Percentiles rank a stretch among this genome's conserved stretches.
These are phyloP conservation scores for Cygnus atratus DNA, from an alignment of 2,113 vertebrate species.

Conservation along the genomic window DNA sequence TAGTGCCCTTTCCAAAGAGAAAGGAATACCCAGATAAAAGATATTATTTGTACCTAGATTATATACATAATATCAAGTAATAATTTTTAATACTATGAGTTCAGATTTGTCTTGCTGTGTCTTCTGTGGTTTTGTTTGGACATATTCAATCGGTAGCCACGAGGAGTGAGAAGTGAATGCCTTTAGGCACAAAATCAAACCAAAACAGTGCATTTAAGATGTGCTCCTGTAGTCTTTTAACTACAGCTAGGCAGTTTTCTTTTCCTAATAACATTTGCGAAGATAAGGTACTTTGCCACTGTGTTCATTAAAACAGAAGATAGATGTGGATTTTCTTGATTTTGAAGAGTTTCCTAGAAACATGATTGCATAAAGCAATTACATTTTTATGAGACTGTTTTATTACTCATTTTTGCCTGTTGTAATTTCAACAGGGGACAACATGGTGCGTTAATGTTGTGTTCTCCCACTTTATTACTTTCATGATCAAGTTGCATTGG, in stretches of 20 bases:
- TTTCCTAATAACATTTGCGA: neutral
- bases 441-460: constrained; percentile 8
- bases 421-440: constrained; percentile 1
- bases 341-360: constrained; percentile 41
- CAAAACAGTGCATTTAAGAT: neutral
- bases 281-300: neutral
- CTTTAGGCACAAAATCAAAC: neutral
- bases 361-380: constrained; percentile 25
- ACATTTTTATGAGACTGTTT: constrained; percentile 22
- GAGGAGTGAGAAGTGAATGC: neutral
- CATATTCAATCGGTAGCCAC: neutral
- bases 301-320: neutral
- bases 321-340: neutral
- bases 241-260: neutral
- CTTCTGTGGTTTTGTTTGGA: neutral
- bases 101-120: neutral
- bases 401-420: constrained; percentile 24
- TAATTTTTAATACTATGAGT: neutral
- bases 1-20: neutral
- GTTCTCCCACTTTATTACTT: constrained; percentile 37
- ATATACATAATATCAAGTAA: neutral
- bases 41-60: neutral
- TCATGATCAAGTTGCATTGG: constrained; percentile 26
- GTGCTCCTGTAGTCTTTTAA: neutral
- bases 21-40: neutral